phyloP scores from a whole-genome alignment of 2,888 invertebrate species.

The Brachycybe producta region DNA sequence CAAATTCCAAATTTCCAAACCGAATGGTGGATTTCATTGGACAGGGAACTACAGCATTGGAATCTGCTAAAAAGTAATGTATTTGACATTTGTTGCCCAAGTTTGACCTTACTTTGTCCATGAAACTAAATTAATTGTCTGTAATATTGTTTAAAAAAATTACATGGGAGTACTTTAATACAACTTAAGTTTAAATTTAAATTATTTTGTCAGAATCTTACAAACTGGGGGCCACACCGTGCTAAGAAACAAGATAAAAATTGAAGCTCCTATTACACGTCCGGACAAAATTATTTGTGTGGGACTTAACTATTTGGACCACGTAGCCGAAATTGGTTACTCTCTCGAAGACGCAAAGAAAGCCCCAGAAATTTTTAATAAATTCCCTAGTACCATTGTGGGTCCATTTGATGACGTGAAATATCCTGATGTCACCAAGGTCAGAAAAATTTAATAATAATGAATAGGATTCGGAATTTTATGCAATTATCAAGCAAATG shows the following conservation, averaged over 20 bases:
- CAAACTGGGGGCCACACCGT: neutral
- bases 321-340: slow-evolving; percentile 67
- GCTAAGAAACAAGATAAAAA: slow-evolving; percentile 22
- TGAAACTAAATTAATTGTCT: no score
- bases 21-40: neutral
- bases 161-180: neutral
- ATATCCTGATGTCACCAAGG: slow-evolving; percentile 48
- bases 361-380: slow-evolving; percentile 75
- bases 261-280: slow-evolving; percentile 58
- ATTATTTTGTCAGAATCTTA: neutral
- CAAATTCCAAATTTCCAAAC: neutral
- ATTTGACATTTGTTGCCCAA: no score
- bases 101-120: no score
- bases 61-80: neutral
- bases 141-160: no score
- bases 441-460: slow-evolving; percentile 32
- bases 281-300: slow-evolving; percentile 76
- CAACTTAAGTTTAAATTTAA: neutral
- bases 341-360: slow-evolving; percentile 52
- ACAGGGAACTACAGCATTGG: neutral
- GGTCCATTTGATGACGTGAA: slow-evolving; percentile 57
- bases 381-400: slow-evolving; percentile 63
- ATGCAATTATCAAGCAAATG: no score
- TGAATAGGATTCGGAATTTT: no score
- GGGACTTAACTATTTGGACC: slow-evolving; percentile 73